Conservation (phyloP, 1,140 invertebrate genomes). For the Pogonomyrmex californicus region DNA sequence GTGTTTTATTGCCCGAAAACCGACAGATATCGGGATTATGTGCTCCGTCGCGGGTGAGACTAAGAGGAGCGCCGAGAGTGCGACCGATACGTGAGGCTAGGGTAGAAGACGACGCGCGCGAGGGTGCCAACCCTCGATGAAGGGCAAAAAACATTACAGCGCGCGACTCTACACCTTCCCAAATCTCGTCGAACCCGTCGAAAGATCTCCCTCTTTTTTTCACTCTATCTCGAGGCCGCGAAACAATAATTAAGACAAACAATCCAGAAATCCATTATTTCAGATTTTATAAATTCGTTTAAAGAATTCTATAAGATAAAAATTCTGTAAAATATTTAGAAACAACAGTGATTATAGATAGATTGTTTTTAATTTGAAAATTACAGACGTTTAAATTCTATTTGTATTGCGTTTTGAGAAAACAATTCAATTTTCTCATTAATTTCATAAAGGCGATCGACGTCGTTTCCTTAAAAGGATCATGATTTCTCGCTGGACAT, state of each 20-base stretch:
- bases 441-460: conserved; percentile 9
- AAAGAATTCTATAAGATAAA: neutral
- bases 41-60: conserved; percentile 74
- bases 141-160: conserved; percentile 47
- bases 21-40: conserved; percentile 87
- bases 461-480: conserved; percentile 14
- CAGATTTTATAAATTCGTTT: neutral
- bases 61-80: conserved; percentile 23
- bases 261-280: too few species aligned
- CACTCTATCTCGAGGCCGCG: neutral
- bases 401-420: neutral
- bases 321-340: neutral
- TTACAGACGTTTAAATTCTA: neutral
- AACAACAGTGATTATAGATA: neutral
- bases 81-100: conserved; percentile 29
- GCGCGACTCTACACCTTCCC: conserved; percentile 44
- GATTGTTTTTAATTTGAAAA: neutral
- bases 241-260: conserved; percentile 11
- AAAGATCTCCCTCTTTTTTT: neutral
- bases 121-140: conserved; percentile 25
- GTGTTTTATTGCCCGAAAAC: conserved; percentile 88
- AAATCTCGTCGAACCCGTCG: conserved; percentile 30
- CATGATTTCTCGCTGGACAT: conserved; percentile 34
- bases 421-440: conserved; percentile 6
- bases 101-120: conserved; percentile 48